These are phyloP conservation scores for Grus americana DNA, from an alignment of 2,113 vertebrate species.

Conservation along the genomic window DNA sequence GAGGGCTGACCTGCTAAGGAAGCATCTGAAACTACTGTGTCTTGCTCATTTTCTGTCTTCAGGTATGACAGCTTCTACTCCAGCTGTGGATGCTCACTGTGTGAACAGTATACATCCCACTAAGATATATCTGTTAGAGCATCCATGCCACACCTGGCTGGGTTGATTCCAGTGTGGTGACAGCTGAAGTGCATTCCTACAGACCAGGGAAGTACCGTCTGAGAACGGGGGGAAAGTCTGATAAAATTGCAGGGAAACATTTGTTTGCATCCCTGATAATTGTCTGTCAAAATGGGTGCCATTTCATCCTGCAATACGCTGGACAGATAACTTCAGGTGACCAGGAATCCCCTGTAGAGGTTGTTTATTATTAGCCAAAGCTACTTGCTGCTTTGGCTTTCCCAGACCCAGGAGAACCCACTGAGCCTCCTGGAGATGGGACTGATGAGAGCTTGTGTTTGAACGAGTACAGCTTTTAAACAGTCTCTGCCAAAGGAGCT, in stretches of 20 bases:
- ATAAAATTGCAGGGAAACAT: neutral
- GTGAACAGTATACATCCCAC: neutral
- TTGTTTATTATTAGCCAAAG: neutral
- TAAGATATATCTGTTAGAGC: neutral
- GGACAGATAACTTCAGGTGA: neutral
- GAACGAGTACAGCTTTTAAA: neutral
- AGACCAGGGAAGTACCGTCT: neutral
- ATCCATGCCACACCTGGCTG: neutral
- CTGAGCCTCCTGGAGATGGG: neutral
- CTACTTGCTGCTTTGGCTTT: neutral
- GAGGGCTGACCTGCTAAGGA: neutral
- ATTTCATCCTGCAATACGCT: neutral
- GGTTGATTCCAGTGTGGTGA: neutral
- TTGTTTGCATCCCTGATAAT: neutral
- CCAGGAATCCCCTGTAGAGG: neutral
- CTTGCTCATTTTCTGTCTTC: neutral
- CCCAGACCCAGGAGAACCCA: neutral
- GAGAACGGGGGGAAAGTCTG: neutral
- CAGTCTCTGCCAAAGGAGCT: neutral
- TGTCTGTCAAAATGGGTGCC: neutral
- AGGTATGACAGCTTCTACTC: neutral
- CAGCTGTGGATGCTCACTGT: neutral
- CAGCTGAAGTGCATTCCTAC: neutral
- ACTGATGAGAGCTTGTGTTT: neutral
- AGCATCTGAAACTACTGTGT: neutral